A percentile compares a stretch with the other conserved stretches of the same genome.
Evolutionary conservation across 2,888 invertebrate species (phyloP).

Genomic region (Zhengitettix transpicula): DNA sequence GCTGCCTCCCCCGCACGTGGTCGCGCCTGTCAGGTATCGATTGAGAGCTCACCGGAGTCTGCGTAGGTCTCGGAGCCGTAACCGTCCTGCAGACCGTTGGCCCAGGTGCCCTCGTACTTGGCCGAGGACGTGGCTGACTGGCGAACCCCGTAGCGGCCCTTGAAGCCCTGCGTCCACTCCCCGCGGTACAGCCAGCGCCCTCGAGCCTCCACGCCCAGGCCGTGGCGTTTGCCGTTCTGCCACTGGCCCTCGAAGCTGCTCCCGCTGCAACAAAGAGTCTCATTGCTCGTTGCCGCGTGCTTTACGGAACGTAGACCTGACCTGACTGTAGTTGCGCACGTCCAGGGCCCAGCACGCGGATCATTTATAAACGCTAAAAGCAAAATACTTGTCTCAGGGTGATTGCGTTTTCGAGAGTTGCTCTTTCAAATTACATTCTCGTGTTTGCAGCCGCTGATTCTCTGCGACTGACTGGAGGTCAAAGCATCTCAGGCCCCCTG

Average conservation of each 20-base stretch:
- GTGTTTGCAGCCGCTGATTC: too few relatives aligned
- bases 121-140: constrained; percentile 90
- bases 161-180: constrained; percentile 97
- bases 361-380: too few relatives aligned
- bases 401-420: too few relatives aligned
- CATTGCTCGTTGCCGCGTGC: too few relatives aligned
- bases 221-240: constrained; percentile 98
- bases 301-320: too few relatives aligned
- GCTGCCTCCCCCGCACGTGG: too few relatives aligned
- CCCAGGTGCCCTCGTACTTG: constrained; percentile 97
- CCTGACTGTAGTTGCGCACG: too few relatives aligned
- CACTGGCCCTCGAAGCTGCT: constrained; percentile 96
- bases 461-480: too few relatives aligned
- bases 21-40: neutral
- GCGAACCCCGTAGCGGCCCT: constrained; percentile 94
- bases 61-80: constrained; percentile 99
- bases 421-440: too few relatives aligned
- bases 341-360: too few relatives aligned
- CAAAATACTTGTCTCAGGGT: too few relatives aligned
- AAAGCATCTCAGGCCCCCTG: too few relatives aligned
- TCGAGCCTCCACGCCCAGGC: constrained; percentile 90
- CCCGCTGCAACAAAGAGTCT: constrained; percentile 47
- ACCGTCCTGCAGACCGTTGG: constrained; percentile 95
- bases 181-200: constrained; percentile 96
- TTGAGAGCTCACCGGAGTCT: constrained; percentile 73